Percentiles rank a stretch among this genome's conserved stretches.
Evolutionary conservation across 2,113 vertebrate species (phyloP).

Genomic region (Chloropsis hardwickii): DNA sequence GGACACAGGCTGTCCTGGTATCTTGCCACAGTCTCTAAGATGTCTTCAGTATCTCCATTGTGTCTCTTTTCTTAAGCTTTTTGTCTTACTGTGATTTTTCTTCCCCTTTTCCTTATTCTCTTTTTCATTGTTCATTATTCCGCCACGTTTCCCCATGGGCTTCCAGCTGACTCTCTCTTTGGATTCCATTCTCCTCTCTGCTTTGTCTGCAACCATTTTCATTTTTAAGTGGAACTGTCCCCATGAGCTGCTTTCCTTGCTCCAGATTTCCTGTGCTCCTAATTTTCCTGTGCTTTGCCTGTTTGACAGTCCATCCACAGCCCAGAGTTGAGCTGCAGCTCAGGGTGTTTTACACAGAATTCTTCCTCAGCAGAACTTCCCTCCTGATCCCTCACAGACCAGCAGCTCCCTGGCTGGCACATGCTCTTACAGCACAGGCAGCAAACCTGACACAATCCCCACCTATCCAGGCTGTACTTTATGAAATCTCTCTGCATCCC

Average conservation of each 20-base stretch:
- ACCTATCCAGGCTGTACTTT: neutral
- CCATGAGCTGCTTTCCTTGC: neutral
- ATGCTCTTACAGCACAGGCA: rapidly evolving
- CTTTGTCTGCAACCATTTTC: neutral
- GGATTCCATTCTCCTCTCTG: neutral
- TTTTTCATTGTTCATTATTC: neutral
- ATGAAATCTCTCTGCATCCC: neutral
- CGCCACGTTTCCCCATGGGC: neutral
- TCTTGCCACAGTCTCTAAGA: neutral
- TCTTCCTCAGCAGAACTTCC: neutral
- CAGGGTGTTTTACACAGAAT: neutral
- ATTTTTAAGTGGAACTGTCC: neutral
- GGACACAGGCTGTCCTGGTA: neutral
- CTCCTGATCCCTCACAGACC: neutral
- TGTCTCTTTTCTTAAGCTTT: neutral
- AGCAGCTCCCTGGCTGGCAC: neutral
- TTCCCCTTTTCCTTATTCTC: neutral
- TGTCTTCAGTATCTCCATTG: neutral
- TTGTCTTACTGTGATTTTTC: neutral
- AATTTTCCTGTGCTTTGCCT: neutral
- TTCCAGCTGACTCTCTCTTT: neutral
- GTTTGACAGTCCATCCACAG: neutral
- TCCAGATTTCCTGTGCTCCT: neutral
- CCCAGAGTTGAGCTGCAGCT: neutral
- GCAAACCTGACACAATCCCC: neutral